Evolutionary conservation across 2,797 vertebrate species (phyloP).

Genomic region (Thunnus albacares): DNA sequence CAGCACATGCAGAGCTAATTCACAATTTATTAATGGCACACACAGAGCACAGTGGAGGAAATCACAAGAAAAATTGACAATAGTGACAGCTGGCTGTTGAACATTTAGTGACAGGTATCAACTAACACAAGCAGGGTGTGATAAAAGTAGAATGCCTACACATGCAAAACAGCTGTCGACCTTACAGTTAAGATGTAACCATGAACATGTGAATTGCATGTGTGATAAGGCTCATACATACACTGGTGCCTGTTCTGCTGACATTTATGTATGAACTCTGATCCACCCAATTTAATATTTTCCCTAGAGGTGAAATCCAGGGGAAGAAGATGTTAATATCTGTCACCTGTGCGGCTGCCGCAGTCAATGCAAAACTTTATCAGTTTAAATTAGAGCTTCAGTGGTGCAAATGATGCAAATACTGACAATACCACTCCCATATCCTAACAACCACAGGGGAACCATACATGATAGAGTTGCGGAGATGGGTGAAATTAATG

Average conservation of each 20-base stretch:
- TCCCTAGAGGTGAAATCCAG: constrained; percentile 55
- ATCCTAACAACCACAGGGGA: constrained; percentile 64
- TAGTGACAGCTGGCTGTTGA: not conserved
- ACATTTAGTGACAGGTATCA: constrained; percentile 29
- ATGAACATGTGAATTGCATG: constrained; percentile 46
- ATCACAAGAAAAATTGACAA: constrained; percentile 4
- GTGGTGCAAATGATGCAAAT: constrained; percentile 59
- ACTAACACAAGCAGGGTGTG: constrained; percentile 14
- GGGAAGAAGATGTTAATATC: constrained; percentile 56
- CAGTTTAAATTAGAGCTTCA: constrained; percentile 63
- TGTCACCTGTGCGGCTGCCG: constrained; percentile 59
- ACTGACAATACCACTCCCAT: constrained; percentile 60
- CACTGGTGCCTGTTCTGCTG: constrained; percentile 44
- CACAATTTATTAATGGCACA: not conserved
- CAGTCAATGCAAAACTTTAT: constrained; percentile 63
- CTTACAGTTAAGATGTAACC: constrained; percentile 44
- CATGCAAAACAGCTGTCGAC: constrained; percentile 27
- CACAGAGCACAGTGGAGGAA: not conserved
- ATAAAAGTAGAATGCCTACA: constrained; percentile 29
- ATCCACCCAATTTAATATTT: constrained; percentile 61
- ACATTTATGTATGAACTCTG: constrained; percentile 71
- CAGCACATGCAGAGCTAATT: not conserved
- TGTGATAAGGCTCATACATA: constrained; percentile 39
- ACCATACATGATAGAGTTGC: constrained; percentile 55
- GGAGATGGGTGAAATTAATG: constrained; percentile 60